Conservation (phyloP, 1,140 invertebrate species). For the Fopius arisanus region DNA sequence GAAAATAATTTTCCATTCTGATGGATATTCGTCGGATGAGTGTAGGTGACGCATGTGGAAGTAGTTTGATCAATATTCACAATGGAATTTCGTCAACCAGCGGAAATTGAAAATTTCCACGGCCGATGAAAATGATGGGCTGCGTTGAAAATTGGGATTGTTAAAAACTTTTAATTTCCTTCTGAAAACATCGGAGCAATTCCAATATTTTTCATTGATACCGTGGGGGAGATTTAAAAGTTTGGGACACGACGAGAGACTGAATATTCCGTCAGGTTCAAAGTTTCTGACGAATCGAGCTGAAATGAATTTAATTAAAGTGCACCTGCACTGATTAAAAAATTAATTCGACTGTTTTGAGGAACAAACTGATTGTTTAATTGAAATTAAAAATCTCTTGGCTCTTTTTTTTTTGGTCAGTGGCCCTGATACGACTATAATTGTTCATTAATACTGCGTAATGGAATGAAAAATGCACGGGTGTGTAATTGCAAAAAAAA, state of each 20-base stretch:
- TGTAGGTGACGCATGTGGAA: no score
- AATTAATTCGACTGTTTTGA: no score
- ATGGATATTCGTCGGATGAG: no score
- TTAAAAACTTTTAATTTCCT: background rate
- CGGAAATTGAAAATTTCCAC: background rate
- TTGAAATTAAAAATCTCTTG: no score
- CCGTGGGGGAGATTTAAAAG: background rate
- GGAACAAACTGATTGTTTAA: no score
- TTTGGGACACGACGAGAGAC: background rate
- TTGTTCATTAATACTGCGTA: background rate
- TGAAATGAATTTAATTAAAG: background rate
- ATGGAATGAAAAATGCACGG: no score
- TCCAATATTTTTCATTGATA: constrained; percentile 1
- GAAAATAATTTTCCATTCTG: no score
- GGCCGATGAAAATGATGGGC: background rate
- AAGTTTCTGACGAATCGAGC: background rate
- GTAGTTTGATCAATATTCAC: no score
- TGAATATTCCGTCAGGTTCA: background rate
- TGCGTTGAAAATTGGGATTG: background rate
- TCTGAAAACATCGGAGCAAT: background rate
- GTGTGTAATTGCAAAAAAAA: no score
- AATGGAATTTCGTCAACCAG: background rate
- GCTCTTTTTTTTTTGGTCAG: no score
- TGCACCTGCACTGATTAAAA: background rate
- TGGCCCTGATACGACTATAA: no score